These are phyloP conservation scores for Tringa solitaria DNA, from an alignment of 2,113 vertebrate species.

Conservation along the genomic window DNA sequence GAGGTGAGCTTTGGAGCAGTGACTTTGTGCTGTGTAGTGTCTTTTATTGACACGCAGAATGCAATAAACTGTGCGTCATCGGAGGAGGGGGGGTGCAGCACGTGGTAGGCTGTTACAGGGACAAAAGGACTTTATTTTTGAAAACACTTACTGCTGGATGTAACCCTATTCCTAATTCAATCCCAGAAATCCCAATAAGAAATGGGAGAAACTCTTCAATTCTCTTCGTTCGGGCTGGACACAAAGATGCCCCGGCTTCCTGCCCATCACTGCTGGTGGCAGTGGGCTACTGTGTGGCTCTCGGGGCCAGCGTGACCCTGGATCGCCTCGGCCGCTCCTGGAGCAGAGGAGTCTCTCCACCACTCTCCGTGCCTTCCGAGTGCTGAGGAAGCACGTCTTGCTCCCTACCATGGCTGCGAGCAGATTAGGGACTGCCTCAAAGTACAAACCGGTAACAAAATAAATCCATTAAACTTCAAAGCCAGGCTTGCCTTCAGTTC, in stretches of 20 bases:
- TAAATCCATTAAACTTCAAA: not conserved
- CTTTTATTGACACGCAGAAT: slow-evolving; percentile 26
- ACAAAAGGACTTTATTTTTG: not conserved
- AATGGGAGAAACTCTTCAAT: not conserved
- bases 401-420: not conserved
- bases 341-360: not conserved
- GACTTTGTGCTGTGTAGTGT: slow-evolving; percentile 6
- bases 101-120: not conserved
- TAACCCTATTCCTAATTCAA: not conserved
- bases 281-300: not conserved
- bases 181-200: not conserved
- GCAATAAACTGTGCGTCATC: not conserved
- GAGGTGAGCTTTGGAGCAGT: slow-evolving; percentile 47
- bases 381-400: not conserved
- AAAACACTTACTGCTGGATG: not conserved
- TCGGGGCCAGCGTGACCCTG: accelerated
- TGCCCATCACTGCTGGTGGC: accelerated
- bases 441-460: not conserved
- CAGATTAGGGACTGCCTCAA: not conserved
- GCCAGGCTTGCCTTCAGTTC: not conserved
- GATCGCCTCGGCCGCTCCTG: not conserved
- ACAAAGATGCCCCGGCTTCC: not conserved
- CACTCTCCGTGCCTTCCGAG: not conserved
- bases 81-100: not conserved
- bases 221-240: not conserved